A percentile compares a stretch with the other conserved stretches of the same genome.
Evolutionary conservation across 2,888 invertebrate species (phyloP).

Genomic region (Itoplectis maculator): DNA sequence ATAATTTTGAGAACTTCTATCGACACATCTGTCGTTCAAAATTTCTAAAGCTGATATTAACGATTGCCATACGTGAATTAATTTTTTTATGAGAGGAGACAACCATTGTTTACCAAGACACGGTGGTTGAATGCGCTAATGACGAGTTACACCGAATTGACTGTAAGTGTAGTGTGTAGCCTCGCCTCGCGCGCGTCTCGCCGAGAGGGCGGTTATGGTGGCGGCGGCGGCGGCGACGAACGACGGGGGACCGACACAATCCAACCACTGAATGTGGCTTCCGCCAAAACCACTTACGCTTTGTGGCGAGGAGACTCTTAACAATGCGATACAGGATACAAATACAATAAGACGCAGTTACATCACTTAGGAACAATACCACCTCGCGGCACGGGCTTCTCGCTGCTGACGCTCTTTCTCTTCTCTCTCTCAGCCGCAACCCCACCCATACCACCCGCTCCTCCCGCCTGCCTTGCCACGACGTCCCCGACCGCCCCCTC

Average conservation of each 20-base stretch:
- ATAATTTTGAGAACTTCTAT: too few species aligned
- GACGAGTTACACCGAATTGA: slow-evolving; percentile 76
- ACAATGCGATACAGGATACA: slow-evolving; percentile 85
- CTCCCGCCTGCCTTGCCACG: slow-evolving; percentile 39
- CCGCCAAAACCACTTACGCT: slow-evolving; percentile 85
- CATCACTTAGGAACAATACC: slow-evolving; percentile 85
- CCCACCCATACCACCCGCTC: slow-evolving; percentile 47
- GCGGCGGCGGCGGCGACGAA: slow-evolving; percentile 59
- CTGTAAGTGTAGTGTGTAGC: slow-evolving; percentile 71
- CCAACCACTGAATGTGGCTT: slow-evolving; percentile 84
- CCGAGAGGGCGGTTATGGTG: slow-evolving; percentile 55
- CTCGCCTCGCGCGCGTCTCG: slow-evolving; percentile 68
- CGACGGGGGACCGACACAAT: slow-evolving; percentile 78
- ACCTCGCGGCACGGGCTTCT: slow-evolving; percentile 65
- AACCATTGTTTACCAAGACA: background rate
- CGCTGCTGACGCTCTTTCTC: slow-evolving; percentile 56
- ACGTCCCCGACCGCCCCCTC: slow-evolving; percentile 69
- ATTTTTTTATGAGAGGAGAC: background rate
- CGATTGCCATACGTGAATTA: background rate
- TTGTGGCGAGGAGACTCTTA: slow-evolving; percentile 83
- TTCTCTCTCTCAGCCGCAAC: slow-evolving; percentile 54
- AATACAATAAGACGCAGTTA: slow-evolving; percentile 85
- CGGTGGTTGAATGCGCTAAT: slow-evolving; percentile 23
- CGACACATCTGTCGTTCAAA: background rate
- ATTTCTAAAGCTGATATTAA: background rate